A percentile compares a stretch with the other conserved stretches of the same genome.
Evolutionary conservation across 1,140 invertebrate species (phyloP).

Genomic region (Apis laboriosa): DNA sequence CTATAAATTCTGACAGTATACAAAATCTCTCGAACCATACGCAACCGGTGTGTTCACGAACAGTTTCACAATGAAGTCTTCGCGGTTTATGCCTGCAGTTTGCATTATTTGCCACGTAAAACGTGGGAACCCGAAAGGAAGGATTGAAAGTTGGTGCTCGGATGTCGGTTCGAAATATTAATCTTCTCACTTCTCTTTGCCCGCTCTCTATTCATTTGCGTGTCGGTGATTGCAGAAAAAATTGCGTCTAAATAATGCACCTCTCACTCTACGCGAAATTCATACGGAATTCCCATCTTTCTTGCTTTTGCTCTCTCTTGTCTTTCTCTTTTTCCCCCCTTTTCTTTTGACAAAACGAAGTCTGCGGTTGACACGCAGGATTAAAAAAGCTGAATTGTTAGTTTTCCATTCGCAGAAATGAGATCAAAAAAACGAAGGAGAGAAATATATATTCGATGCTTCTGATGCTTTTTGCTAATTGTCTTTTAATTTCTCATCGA

Average conservation of each 20-base stretch:
- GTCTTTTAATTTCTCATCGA: neutral
- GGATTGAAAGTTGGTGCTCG: slow-evolving; percentile 36
- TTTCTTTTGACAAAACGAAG: neutral
- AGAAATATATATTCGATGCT: neutral
- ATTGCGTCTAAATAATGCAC: slow-evolving; percentile 54
- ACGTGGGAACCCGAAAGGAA: slow-evolving; percentile 3
- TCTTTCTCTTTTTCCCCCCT: neutral
- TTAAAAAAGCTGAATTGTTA: slow-evolving; percentile 24
- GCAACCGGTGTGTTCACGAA: neutral
- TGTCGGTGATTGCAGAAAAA: slow-evolving; percentile 40
- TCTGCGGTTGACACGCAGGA: neutral
- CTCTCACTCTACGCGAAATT: slow-evolving; percentile 15
- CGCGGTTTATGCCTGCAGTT: slow-evolving; percentile 21
- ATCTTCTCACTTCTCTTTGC: slow-evolving; percentile 30
- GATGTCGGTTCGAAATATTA: slow-evolving; percentile 39
- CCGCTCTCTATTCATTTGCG: neutral
- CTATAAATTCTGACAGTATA: no score
- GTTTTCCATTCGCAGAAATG: neutral
- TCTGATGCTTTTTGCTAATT: neutral
- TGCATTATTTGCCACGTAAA: slow-evolving; percentile 14
- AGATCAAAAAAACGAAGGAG: neutral
- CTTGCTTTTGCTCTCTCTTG: neutral
- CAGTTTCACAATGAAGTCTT: neutral
- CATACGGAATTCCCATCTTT: neutral
- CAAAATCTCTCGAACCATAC: neutral